phyloP scores from a whole-genome alignment of 2,113 vertebrate species.

The Enhydra lutris region DNA sequence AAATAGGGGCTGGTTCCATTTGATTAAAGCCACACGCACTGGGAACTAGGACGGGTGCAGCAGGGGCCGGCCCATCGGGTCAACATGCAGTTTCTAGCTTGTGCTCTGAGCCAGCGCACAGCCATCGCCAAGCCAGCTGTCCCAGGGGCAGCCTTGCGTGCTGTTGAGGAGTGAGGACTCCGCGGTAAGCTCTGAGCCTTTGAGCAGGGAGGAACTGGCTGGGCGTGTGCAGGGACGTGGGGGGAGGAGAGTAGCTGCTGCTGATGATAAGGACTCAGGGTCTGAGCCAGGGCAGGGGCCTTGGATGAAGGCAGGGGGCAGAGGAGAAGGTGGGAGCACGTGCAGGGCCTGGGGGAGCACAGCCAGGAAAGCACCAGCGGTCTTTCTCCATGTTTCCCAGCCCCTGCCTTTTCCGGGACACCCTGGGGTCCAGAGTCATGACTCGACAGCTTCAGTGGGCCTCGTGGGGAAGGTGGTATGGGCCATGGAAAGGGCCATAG shows the following conservation, averaged over 20 bases:
- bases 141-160: neutral
- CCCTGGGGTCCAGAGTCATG: neutral
- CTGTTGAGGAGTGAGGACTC: neutral
- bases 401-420: neutral
- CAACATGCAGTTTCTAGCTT: accelerated
- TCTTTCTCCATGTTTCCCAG: neutral
- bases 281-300: neutral
- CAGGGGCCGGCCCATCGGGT: accelerated
- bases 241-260: neutral
- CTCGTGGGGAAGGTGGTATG: neutral
- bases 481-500: too few species aligned
- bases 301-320: neutral
- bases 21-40: neutral
- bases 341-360: neutral
- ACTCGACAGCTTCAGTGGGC: neutral
- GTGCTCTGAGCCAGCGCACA: neutral
- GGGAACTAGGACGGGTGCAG: neutral
- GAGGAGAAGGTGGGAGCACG: neutral
- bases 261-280: neutral
- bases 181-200: accelerated
- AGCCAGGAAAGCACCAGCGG: too few species aligned
- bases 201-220: neutral
- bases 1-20: accelerated
- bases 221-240: accelerated
- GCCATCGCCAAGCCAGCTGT: accelerated